Evolutionary conservation across 2,888 invertebrate species (phyloP).

Genomic region (Lasioglossum lativentre): DNA sequence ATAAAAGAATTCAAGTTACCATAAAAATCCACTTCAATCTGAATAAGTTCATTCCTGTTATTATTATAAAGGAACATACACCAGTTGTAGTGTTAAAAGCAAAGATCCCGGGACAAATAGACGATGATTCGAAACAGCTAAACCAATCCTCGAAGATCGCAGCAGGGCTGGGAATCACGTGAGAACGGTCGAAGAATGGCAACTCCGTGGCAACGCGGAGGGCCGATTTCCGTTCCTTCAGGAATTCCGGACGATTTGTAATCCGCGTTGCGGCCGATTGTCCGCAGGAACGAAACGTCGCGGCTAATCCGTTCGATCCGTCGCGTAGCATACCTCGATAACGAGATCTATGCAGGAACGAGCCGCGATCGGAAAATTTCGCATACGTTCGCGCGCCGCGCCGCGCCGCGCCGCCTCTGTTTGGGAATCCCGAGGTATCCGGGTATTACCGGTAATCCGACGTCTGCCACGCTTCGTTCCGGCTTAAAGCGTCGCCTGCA

Average conservation of each 20-base stretch:
- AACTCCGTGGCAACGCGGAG: neutral
- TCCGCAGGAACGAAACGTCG: neutral
- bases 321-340: neutral
- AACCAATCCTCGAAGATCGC: slow-evolving; percentile 13
- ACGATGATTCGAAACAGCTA: neutral
- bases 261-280: slow-evolving; percentile 11
- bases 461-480: slow-evolving; percentile 20
- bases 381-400: slow-evolving; percentile 9
- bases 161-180: slow-evolving; percentile 34
- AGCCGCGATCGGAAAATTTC: neutral
- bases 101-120: neutral
- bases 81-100: neutral
- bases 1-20: no score
- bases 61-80: no score
- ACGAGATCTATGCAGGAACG: neutral
- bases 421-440: slow-evolving; percentile 8
- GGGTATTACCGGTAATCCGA: slow-evolving; percentile 11
- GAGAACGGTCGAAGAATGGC: slow-evolving; percentile 46
- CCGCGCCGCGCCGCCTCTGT: slow-evolving; percentile 1
- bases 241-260: slow-evolving; percentile 24
- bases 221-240: neutral
- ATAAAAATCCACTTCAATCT: no score
- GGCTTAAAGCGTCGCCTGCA: slow-evolving; percentile 14
- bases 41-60: no score
- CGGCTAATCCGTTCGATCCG: slow-evolving; percentile 16